Conservation (phyloP, 2,888 invertebrate genomes). For the Incurvaria masculella region DNA sequence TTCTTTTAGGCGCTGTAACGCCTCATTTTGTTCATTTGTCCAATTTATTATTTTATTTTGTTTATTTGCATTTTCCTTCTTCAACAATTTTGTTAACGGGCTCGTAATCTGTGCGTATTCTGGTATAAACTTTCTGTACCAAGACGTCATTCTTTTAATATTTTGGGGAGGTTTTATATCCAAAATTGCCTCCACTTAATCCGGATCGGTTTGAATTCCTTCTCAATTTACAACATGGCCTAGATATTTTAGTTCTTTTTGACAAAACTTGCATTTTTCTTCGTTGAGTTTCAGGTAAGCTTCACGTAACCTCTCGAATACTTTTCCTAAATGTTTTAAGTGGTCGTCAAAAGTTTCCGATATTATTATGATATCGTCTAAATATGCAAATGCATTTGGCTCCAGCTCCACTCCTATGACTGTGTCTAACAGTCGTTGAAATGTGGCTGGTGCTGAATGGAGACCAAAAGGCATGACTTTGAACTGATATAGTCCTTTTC, state of each 20-base stretch:
- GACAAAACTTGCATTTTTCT: constrained; percentile 21
- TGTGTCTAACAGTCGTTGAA: constrained; percentile 16
- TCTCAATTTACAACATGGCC: constrained; percentile 11
- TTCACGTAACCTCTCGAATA: constrained; percentile 15
- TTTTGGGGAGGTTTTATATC: constrained; percentile 8
- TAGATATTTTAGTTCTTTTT: constrained; percentile 12
- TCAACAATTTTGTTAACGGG: constrained; percentile 5
- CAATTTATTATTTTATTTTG: too few relatives aligned
- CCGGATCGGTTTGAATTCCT: constrained; percentile 6
- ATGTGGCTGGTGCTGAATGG: constrained; percentile 13
- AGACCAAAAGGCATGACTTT: constrained; percentile 6
- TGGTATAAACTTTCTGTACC: constrained; percentile 15
- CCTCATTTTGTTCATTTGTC: neutral
- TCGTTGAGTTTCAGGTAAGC: constrained; percentile 16
- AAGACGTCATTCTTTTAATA: constrained; percentile 15
- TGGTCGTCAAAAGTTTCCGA: constrained; percentile 16
- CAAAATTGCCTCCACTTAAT: constrained; percentile 7
- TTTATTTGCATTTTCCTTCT: neutral
- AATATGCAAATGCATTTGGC: constrained; percentile 17
- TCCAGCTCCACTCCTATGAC: constrained; percentile 18
- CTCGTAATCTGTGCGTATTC: constrained; percentile 6
- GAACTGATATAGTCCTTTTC: constrained; percentile 21
- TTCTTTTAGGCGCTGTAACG: neutral
- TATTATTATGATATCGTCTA: constrained; percentile 16
- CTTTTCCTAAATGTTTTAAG: constrained; percentile 12